Base-by-base conservation (phyloP, 1,140 invertebrate genomes). In the Pogonomyrmex californicus region DNA sequence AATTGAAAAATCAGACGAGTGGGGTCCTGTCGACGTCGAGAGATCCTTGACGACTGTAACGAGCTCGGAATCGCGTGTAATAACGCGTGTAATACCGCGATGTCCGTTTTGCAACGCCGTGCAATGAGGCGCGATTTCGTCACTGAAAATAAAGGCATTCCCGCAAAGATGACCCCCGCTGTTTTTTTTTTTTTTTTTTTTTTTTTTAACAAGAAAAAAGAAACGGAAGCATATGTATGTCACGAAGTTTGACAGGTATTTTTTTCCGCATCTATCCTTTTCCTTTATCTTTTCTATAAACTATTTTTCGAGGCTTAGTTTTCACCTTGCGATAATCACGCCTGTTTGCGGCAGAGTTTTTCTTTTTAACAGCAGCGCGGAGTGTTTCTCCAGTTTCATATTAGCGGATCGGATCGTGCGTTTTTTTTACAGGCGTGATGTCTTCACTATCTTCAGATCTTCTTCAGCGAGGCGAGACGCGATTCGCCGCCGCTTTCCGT, bases 401-500 rank as follows among this genome's bases (percentile, higher is more conserved):
- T 23, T 23, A 23, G 23, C 23, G 23, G 7, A 71, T 30, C 23
- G 36, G 14, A 81, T 71, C 30, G 7, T 17, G 41, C 23, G 23
- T 23, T 23, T 41, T 41, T 41, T 54, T 33, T 51, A 58, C n/a
- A 1, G 30, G 38, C 65, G 23, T 30, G 23, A 23, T 23, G 7
- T 33, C 65, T 68, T 68, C 49, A 38, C 2, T 47, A 68, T 68
- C 63, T 58, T 56, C 33, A 60, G 23, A 82, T 44, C 66, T 82
- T n/a, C 17, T 3, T 9, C 51, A 79, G 49, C 10, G 54, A 56
- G 49, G 30, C 41, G 60, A 44, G 60, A 9, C 41, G 47, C 17
- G 5, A 63, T 56, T 82, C 58, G 36, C 10, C 23, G 58, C 58
- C 54, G 91, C 92, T 95, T 91, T 94, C 92, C 91, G 93, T 93